phyloP scores from a whole-genome alignment of 2,113 vertebrate genomes.

The Channa argus region DNA sequence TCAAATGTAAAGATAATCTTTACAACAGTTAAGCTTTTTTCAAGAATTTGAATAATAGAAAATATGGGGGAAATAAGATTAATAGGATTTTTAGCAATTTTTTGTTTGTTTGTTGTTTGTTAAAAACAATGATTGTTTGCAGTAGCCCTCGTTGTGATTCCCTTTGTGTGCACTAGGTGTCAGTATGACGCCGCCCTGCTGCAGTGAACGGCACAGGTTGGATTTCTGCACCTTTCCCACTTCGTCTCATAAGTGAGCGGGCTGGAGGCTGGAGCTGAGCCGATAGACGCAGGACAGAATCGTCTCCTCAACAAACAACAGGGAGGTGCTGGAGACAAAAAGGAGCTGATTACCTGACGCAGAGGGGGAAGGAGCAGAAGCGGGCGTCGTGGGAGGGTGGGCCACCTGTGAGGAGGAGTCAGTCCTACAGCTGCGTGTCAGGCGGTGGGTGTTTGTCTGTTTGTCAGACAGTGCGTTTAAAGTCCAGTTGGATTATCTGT shows the following conservation, averaged over 20 bases:
- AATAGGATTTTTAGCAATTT: no score
- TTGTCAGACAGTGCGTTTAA: slow-evolving; percentile 23
- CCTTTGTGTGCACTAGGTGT: slow-evolving; percentile 26
- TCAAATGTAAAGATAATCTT: no score
- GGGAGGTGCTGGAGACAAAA: neutral
- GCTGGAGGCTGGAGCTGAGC: neutral
- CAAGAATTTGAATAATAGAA: no score
- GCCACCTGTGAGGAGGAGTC: slow-evolving; percentile 67
- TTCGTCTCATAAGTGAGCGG: slow-evolving; percentile 3
- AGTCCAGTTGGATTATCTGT: slow-evolving; percentile 60
- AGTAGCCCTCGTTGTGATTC: slow-evolving; percentile 2
- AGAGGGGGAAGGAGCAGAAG: neutral
- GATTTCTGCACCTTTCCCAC: slow-evolving; percentile 16
- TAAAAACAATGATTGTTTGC: no score
- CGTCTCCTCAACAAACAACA: neutral
- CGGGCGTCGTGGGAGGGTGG: slow-evolving; percentile 47
- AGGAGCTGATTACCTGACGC: neutral
- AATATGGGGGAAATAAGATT: no score
- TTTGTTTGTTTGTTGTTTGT: no score
- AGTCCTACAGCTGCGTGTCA: neutral
- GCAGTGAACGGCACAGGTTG: slow-evolving; percentile 10
- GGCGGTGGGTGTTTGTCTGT: slow-evolving; percentile 11
- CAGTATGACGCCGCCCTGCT: slow-evolving; percentile 24
- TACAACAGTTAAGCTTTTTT: no score
- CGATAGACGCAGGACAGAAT: no score